These are phyloP conservation scores for Rattus rattus DNA, from an alignment of 2,113 vertebrate species.

Conservation along the genomic window DNA sequence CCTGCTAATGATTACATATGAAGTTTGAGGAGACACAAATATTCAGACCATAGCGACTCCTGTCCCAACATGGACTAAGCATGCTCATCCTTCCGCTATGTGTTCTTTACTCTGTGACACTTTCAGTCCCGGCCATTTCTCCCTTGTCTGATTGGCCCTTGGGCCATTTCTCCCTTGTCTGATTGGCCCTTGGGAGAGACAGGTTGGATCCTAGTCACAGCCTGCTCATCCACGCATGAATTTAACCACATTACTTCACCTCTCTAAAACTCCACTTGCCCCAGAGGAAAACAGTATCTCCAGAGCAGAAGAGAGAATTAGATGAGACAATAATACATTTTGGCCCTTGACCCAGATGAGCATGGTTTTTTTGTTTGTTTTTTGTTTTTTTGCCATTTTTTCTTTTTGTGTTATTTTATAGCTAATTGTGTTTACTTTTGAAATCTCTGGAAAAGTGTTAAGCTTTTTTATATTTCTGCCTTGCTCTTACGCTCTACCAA, in stretches of 20 bases:
- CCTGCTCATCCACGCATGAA: background rate
- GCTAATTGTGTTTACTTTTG: conserved; percentile 36
- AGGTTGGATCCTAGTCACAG: background rate
- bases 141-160: background rate
- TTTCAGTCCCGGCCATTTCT: background rate
- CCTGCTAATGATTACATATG: background rate
- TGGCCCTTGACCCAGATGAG: background rate
- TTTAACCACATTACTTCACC: conserved; percentile 21
- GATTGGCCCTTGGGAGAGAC: background rate
- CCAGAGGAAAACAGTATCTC: background rate
- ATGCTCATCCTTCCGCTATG: background rate
- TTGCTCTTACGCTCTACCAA: background rate
- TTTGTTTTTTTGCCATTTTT: background rate
- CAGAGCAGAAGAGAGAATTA: background rate
- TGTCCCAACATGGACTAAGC: background rate
- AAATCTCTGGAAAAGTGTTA: conserved; percentile 52
- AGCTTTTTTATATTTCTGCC: background rate
- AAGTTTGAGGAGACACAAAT: background rate
- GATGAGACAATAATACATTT: background rate
- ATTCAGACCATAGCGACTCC: background rate
- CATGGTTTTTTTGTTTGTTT: background rate
- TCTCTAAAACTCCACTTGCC: conserved; percentile 40
- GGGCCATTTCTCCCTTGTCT: background rate
- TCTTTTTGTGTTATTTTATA: conserved; percentile 23
- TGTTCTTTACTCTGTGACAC: background rate